These are phyloP conservation scores for Erethizon dorsatum DNA, from an alignment of 2,797 vertebrate species.

Conservation along the genomic window DNA sequence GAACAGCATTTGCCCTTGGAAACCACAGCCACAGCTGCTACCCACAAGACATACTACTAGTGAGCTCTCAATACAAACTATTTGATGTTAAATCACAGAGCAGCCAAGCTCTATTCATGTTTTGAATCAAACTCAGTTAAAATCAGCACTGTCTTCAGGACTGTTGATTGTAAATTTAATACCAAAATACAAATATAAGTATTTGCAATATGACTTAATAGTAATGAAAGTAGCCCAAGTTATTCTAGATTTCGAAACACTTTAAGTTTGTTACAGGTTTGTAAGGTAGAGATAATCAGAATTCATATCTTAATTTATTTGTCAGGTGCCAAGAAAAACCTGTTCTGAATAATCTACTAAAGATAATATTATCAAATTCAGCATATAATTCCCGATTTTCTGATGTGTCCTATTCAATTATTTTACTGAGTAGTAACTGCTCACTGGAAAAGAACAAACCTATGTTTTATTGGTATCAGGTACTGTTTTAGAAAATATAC, in stretches of 20 bases:
- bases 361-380: neutral
- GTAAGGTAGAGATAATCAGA: neutral
- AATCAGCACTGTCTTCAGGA: neutral
- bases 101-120: neutral
- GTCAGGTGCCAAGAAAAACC: neutral
- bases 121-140: conserved; percentile 15
- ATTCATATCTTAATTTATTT: neutral
- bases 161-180: neutral
- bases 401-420: neutral
- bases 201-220: neutral
- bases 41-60: conserved; percentile 34
- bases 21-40: conserved; percentile 65
- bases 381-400: neutral
- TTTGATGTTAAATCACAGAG: conserved; percentile 39
- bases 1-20: conserved; percentile 53
- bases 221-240: neutral
- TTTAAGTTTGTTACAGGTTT: neutral
- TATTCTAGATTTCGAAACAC: conserved; percentile 9
- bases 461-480: neutral
- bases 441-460: neutral
- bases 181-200: neutral
- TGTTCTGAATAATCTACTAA: neutral
- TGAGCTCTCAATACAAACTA: neutral
- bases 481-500: neutral
- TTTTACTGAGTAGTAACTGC: neutral